Percentiles rank a stretch among this genome's conserved stretches.
Evolutionary conservation across 2,888 invertebrate species (phyloP).

Genomic region (Pterostichus madidus): DNA sequence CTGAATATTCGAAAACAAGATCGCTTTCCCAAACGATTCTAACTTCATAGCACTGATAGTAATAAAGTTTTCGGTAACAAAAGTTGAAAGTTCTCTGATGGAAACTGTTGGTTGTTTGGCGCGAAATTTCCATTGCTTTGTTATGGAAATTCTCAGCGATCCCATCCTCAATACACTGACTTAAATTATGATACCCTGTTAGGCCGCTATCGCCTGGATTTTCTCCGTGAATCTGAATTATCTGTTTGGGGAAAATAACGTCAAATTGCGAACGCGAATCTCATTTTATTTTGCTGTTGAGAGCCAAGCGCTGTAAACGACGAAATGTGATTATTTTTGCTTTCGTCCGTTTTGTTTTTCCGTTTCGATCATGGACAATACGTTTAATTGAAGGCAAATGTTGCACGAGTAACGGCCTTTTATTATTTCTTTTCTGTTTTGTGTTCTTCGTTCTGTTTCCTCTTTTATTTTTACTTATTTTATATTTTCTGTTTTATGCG

Average conservation of each 20-base stretch:
- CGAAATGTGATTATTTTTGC: conserved; percentile 14
- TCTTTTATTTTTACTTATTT: too few relatives aligned
- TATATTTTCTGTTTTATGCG: too few relatives aligned
- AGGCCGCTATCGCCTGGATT: not conserved
- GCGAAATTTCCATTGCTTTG: conserved; percentile 41
- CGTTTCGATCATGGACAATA: not conserved
- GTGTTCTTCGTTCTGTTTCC: too few relatives aligned
- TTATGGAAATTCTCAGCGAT: conserved; percentile 30
- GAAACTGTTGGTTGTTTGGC: conserved; percentile 29
- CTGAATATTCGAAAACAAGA: not conserved
- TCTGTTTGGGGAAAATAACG: conserved; percentile 8
- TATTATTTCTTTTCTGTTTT: too few relatives aligned
- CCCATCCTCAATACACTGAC: conserved; percentile 28
- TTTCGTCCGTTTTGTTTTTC: not conserved
- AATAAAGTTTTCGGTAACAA: conserved; percentile 37
- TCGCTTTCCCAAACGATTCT: not conserved
- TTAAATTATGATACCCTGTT: conserved; percentile 43
- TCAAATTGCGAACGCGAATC: not conserved
- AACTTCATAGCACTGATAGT: conserved; percentile 7
- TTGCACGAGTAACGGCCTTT: not conserved
- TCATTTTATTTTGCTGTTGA: conserved; percentile 5
- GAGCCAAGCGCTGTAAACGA: not conserved
- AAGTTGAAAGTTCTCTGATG: conserved; percentile 27
- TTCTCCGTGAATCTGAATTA: conserved; percentile 9
- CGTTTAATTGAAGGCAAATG: not conserved